phyloP scores from a whole-genome alignment of 1,140 invertebrate species.

The Solenopsis fugax region DNA sequence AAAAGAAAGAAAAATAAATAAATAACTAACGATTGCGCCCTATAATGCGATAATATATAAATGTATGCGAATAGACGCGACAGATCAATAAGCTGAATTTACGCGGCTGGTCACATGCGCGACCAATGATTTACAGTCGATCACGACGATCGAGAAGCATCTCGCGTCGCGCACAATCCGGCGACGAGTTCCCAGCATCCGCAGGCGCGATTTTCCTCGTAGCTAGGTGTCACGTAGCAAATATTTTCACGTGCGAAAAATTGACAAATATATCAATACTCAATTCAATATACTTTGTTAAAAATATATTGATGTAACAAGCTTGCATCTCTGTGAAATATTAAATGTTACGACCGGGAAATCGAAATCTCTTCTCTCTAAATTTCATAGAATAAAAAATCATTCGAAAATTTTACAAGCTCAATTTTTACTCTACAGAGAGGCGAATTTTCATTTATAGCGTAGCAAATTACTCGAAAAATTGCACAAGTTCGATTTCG shows the following conservation, averaged over 20 bases:
- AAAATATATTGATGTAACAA: too few relatives aligned
- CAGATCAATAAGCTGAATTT: constrained; percentile 35
- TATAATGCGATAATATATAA: background rate
- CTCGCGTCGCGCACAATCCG: background rate
- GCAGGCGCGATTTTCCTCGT: background rate
- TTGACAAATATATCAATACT: background rate
- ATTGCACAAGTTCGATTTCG: too few relatives aligned
- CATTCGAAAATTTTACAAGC: too few relatives aligned
- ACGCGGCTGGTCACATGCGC: constrained; percentile 31
- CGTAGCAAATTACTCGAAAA: too few relatives aligned
- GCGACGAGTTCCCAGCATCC: constrained; percentile 8
- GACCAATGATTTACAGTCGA: constrained; percentile 33
- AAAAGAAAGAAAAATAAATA: background rate
- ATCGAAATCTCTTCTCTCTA: background rate
- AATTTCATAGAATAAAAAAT: too few relatives aligned
- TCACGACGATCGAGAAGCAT: constrained; percentile 23
- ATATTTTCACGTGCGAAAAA: background rate
- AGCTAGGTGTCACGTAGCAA: background rate
- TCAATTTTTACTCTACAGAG: too few relatives aligned
- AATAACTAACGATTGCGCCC: constrained; percentile 24
- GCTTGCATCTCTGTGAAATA: background rate
- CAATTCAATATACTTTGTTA: too few relatives aligned
- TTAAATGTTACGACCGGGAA: background rate
- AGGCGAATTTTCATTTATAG: too few relatives aligned
- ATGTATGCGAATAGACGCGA: constrained; percentile 40